Base-by-base conservation (phyloP, 2,113 vertebrate species). In the Geothlypis trichas region DNA sequence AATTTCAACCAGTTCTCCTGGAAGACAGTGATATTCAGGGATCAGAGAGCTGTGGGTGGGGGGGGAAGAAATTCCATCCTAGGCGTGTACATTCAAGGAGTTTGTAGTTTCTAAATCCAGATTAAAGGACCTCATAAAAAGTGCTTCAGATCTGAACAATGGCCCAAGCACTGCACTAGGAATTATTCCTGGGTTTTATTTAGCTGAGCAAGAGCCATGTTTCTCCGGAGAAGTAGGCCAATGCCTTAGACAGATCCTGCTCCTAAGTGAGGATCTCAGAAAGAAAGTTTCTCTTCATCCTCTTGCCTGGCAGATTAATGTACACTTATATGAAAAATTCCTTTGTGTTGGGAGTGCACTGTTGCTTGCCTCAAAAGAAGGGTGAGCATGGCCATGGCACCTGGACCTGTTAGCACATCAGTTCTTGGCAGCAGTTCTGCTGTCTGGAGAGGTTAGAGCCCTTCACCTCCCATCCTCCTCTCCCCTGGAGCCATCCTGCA, bases 271-370 rank as follows among this genome's bases (percentile, higher is more conserved):
- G 52, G 23, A 63, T 63, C 24, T 78, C 6, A 41, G 33, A 68
- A 8, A 23, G 10, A 35, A 71, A 41, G 18, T 23, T 89, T 44
- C 57, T 22, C 12, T 67, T 54, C 61, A 23, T 58, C 65, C n/a
- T 37, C n/a, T 54, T 69, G 31, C 11, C 31, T 52, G 22, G 21
- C 13, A 79, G 13, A 90, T 37, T 63, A 59, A 35, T 20, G 18
- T 21, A 16, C 0, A 2, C 17, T 49, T 23, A 58, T 17, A 31
- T 51, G 39, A 87, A 51, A 80, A 73, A 33, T 4, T 44, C 26
- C 20, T n/a, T 73, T 76, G 7, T 5, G 1, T 11, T 27, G 31
- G 31, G 5, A 0, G 0, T 15, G 19, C 4, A 3, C 10, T n/a
- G 13, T 9, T 37, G 10, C 33, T 54, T 52, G 41, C 31, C 49